A percentile compares a stretch with the other conserved stretches of the same genome.
These are phyloP conservation scores for Temnothorax longispinosus DNA, from an alignment of 1,140 invertebrate genomes.

Conservation along the genomic window DNA sequence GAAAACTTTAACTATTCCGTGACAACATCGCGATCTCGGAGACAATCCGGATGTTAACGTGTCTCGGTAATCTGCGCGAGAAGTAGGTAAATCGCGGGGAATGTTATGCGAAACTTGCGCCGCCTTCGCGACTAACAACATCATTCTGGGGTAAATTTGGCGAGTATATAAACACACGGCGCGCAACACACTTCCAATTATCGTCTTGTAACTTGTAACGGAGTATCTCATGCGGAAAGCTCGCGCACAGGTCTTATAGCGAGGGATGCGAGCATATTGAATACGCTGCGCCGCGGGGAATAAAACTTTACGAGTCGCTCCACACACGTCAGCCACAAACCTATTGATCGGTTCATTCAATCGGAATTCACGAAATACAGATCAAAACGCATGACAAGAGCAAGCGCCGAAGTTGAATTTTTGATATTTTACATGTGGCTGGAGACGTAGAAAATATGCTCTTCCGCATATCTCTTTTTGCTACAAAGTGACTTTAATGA, in stretches of 20 bases:
- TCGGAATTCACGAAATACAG: constrained; percentile 64
- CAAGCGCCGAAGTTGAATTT: constrained; percentile 12
- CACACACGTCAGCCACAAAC: neutral
- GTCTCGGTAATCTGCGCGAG: constrained; percentile 14
- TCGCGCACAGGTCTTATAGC: neutral
- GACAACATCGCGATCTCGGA: constrained; percentile 8
- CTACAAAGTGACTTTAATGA: neutral
- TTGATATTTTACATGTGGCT: constrained; percentile 6
- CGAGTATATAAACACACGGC: neutral
- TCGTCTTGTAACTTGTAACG: neutral
- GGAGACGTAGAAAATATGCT: neutral
- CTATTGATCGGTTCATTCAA: constrained; percentile 62
- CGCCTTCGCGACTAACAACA: constrained; percentile 14
- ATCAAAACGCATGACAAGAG: constrained; percentile 8
- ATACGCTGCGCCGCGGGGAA: neutral
- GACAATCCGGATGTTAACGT: constrained; percentile 24
- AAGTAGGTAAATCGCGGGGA: neutral
- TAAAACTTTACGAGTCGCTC: constrained; percentile 54
- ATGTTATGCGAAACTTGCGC: constrained; percentile 46
- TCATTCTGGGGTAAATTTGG: neutral
- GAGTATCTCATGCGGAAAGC: neutral
- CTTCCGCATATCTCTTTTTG: neutral
- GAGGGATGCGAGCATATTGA: neutral
- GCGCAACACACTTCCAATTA: neutral
- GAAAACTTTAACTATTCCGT: constrained; percentile 40